Evolutionary conservation across 2,888 invertebrate species (phyloP).

Genomic region (Caenorhabditis sp.): DNA sequence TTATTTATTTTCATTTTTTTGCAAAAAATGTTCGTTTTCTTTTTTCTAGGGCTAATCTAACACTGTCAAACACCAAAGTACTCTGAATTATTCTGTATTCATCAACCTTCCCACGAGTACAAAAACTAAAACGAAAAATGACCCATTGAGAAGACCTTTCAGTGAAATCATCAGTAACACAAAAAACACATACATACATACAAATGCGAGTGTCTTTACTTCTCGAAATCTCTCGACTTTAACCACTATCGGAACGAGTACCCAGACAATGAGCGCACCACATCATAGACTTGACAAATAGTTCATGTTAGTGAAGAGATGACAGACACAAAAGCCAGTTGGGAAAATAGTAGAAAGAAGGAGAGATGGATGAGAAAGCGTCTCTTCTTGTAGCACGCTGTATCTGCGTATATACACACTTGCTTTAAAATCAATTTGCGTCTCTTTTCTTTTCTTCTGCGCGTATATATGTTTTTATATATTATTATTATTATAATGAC

Average conservation of each 20-base stretch:
- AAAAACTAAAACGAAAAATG: background rate
- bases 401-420: slow-evolving; percentile 28
- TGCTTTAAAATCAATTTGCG: slow-evolving; percentile 49
- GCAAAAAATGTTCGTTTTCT: no score
- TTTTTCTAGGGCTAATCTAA: background rate
- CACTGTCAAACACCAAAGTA: background rate
- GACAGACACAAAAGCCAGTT: slow-evolving; percentile 7
- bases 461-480: slow-evolving; percentile 17
- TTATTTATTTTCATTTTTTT: no score
- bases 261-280: slow-evolving; percentile 4
- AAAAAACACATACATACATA: no score
- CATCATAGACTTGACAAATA: background rate
- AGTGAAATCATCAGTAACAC: background rate
- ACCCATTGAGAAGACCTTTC: background rate
- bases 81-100: no score
- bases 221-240: background rate
- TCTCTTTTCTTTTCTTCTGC: slow-evolving; percentile 15
- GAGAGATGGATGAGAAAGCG: slow-evolving; percentile 4
- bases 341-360: slow-evolving; percentile 8
- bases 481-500: slow-evolving; percentile 1
- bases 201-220: background rate
- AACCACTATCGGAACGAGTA: background rate
- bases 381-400: slow-evolving; percentile 11
- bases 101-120: no score
- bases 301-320: slow-evolving; percentile 8